Conservation (phyloP, 2,888 invertebrate species). For the Aphodius sticticus region DNA sequence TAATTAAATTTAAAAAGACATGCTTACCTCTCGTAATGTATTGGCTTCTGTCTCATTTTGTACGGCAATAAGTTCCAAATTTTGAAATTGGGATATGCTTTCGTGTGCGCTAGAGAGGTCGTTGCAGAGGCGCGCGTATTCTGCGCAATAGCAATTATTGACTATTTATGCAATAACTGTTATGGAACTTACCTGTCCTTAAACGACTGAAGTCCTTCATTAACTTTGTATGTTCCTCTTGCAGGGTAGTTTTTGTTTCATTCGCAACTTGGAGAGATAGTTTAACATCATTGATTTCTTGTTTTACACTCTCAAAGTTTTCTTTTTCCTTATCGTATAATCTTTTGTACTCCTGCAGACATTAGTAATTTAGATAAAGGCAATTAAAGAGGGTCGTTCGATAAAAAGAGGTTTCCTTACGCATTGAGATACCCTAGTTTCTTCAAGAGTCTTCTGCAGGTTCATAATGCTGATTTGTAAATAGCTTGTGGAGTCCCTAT, state of each 20-base stretch:
- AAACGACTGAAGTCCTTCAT: constrained; percentile 13
- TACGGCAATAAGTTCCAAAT: not conserved
- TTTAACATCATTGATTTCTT: constrained; percentile 29
- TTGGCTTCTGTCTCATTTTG: not conserved
- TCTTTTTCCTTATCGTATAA: constrained; percentile 27
- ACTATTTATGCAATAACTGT: not conserved
- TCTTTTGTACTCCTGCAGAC: constrained; percentile 16
- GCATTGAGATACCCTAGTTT: constrained; percentile 47
- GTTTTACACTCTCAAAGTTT: constrained; percentile 26
- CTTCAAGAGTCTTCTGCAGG: constrained; percentile 50
- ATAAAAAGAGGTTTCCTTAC: constrained; percentile 39
- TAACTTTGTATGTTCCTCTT: not conserved
- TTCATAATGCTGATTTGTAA: constrained; percentile 53
- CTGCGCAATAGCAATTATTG: not conserved
- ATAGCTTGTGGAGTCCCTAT: constrained; percentile 48
- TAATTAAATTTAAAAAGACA: not conserved
- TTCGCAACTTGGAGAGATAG: too few relatives aligned
- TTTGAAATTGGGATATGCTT: not conserved
- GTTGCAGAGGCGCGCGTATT: not conserved
- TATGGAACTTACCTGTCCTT: not conserved
- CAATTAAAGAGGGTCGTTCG: not conserved
- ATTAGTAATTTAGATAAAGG: not conserved
- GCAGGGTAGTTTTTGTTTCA: not conserved
- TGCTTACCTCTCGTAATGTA: not conserved
- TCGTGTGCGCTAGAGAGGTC: not conserved